A percentile compares a stretch with the other conserved stretches of the same genome.
Conservation (phyloP, 2,797 vertebrate genomes). For the Urophycis tenuis region DNA sequence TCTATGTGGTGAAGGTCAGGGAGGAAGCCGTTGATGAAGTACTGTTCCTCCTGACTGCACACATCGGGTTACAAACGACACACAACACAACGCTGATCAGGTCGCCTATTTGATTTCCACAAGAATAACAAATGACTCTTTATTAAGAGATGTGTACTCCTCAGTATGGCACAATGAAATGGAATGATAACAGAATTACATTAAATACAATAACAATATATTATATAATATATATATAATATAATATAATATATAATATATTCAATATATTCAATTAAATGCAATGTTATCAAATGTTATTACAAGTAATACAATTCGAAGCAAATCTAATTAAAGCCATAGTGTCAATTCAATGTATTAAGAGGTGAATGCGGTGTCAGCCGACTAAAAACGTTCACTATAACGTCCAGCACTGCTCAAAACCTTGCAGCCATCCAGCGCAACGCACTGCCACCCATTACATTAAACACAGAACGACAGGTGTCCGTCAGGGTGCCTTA, state of each 20-base stretch:
- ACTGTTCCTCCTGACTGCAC: constrained; percentile 70
- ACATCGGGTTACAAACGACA: constrained; percentile 7
- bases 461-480: too few species aligned
- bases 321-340: neutral
- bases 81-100: neutral
- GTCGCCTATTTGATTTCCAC: neutral
- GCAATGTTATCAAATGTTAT: neutral
- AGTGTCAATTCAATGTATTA: neutral
- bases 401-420: neutral
- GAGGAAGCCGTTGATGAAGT: constrained; percentile 67
- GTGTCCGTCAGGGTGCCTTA: too few species aligned
- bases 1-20: constrained; percentile 70
- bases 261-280: too few species aligned
- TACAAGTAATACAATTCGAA: neutral
- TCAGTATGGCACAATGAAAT: neutral
- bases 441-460: too few species aligned
- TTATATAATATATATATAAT: too few species aligned
- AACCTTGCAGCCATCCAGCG: neutral
- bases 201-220: neutral
- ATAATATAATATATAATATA: too few species aligned
- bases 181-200: neutral
- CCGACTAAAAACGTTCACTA: too few species aligned
- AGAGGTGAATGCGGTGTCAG: too few species aligned
- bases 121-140: neutral
- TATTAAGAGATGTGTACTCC: neutral